These are phyloP conservation scores for Labeo calbasu DNA, from an alignment of 2,797 vertebrate species.

Conservation along the genomic window DNA sequence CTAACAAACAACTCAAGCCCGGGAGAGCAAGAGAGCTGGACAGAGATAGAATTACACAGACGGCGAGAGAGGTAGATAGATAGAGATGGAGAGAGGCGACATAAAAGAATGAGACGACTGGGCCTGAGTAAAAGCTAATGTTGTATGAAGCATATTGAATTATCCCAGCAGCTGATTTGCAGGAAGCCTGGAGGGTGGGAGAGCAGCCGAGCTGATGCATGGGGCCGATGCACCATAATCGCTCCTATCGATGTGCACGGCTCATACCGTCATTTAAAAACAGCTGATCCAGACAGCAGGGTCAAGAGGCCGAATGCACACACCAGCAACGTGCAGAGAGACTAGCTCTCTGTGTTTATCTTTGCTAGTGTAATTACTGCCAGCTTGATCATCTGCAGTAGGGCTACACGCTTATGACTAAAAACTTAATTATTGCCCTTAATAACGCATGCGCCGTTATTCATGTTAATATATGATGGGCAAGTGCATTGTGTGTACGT, in stretches of 20 bases:
- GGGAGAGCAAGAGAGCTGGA: slow-evolving; percentile 28
- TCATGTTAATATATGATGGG: neutral
- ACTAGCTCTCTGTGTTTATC: neutral
- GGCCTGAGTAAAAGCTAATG: slow-evolving; percentile 47
- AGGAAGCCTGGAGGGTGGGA: slow-evolving; percentile 34
- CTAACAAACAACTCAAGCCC: slow-evolving; percentile 30
- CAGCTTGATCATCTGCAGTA: neutral
- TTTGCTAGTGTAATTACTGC: neutral
- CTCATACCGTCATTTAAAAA: slow-evolving; percentile 44
- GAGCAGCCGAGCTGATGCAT: slow-evolving; percentile 43
- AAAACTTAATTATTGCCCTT: neutral
- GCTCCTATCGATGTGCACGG: slow-evolving; percentile 40
- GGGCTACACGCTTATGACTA: neutral
- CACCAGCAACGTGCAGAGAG: slow-evolving; percentile 10
- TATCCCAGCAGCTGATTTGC: slow-evolving; percentile 50
- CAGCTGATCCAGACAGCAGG: slow-evolving; percentile 49
- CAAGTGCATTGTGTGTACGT: neutral
- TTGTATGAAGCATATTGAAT: slow-evolving; percentile 49
- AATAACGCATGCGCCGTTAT: neutral
- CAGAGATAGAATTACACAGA: slow-evolving; percentile 41
- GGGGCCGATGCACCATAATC: slow-evolving; percentile 37
- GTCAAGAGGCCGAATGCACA: slow-evolving; percentile 18
- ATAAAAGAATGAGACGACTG: slow-evolving; percentile 43
- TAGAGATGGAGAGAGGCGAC: slow-evolving; percentile 43
- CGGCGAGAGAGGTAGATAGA: slow-evolving; percentile 43